Base-by-base conservation (phyloP, 1,140 invertebrate species). In the Acyrthosiphon pisum region DNA sequence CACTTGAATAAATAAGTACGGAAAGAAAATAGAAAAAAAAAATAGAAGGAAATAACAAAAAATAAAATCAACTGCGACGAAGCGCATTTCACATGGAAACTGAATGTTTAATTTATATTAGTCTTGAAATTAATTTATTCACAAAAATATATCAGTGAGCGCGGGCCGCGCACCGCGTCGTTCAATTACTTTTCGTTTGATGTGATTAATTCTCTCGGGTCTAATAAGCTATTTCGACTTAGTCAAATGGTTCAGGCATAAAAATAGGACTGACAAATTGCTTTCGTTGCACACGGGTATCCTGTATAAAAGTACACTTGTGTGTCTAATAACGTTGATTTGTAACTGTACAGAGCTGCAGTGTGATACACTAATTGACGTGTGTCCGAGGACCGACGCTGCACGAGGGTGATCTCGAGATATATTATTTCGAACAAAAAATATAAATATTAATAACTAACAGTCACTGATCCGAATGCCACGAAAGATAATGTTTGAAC, bases 191-290 rank as follows among this genome's bases (percentile, higher is more conserved):
- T 89, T 53, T 11, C 35, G 88, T 56, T 89, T 89, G 88, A 89
- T 89, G 50, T 89, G n/a, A 22, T 89, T 56, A 89, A 89, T 53
- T 26, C 88, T 56, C 88, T 56, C 9, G 88, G 35, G 88, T 89
- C 44, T 53, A 89, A 89, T 89, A 89, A 89, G 53, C 88, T 37
- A 56, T 89, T 89, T 89, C 35, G 35, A 56, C 88, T 56, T 35
- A 41, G 88, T 56, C 50, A 26, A 56, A 89, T 50, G 44, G 46
- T 48, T n/a, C 44, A n/a, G 11, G 88, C 53, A 41, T 89, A 89
- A 89, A 89, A 89, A 89, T 89, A 89, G 88, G n/a, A 89, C 88
- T 89, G 88, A 89, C 88, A 89, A 89, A 89, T 89, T 56, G 50
- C 35, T 89, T 14, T 89, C 88, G 22, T 89, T 56, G 26, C 14